Evolutionary conservation across 2,888 invertebrate species (phyloP), one percentile per base, ranked within the genome.

Genomic region (Melanostoma scalare): DNA sequence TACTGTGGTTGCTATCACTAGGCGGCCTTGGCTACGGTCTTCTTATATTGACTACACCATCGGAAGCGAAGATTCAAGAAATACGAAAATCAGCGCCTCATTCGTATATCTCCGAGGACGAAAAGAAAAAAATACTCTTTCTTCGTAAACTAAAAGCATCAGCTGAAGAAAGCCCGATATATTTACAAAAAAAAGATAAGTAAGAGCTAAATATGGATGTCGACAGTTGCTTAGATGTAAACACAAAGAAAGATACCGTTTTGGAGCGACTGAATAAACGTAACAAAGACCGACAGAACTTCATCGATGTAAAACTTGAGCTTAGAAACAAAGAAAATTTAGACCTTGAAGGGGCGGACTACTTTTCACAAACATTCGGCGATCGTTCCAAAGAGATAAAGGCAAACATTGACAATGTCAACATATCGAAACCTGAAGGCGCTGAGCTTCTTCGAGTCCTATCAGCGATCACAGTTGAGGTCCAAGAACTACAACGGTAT

Each of bases 401-500:
- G 89, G 93, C 93, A 58, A 90, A 93, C 78, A 90, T 96, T 8
- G 91, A 92, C 69, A 92, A 92, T 88, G 89, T 93, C 38, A 84
- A 65, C 6, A 86, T 86, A 63, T 86, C 86, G 3, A 82, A 92
- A 33, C 91, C 92, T 40, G 88, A 93, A 79, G 92, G 61, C 36
- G 71, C 79, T 3, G 94, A 87, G 89, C 91, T 72, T 89, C 92
- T 71, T 88, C 86, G 93, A 50, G 93, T 94, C 86, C 96, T 96
- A 87, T 94, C 94, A 80, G 93, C 92, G 58, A 93, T 95, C n/a
- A 94, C 94, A 73, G 93, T 94, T 86, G 94, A 96, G 88, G 93
- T 96, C 33, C 94, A 95, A 87, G 93, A 94, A 82, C 90, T 97
- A 78, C 96, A 96, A 88, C 95, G 95, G 89, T 95, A 95, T 91